Conservation (phyloP, 2,113 vertebrate species). For the Myiozetetes cayanensis region DNA sequence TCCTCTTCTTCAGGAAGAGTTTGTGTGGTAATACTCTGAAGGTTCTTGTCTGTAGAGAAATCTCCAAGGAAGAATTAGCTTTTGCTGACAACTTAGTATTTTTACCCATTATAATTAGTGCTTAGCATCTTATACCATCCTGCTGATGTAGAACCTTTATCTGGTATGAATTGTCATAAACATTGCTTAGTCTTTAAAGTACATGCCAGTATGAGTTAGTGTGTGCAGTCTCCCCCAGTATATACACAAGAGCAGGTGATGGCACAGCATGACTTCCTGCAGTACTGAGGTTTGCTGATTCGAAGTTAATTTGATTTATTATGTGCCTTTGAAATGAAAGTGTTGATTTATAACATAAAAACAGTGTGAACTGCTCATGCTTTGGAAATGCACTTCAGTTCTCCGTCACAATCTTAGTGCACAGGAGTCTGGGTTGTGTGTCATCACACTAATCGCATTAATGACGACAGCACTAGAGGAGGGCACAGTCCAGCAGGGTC, state of each 20-base stretch:
- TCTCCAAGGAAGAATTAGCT: not conserved
- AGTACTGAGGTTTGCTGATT: constrained; percentile 66
- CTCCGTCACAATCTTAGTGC: not conserved
- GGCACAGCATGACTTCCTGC: constrained; percentile 71
- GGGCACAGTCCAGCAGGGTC: not conserved
- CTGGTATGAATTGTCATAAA: not conserved
- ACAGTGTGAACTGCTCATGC: not conserved
- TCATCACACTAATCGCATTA: not conserved
- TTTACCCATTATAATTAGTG: not conserved
- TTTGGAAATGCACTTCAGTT: not conserved
- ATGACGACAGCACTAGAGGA: not conserved
- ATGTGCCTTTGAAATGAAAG: constrained; percentile 21
- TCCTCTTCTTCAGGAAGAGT: not conserved
- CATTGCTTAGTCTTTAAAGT: not conserved
- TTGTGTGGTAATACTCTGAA: not conserved
- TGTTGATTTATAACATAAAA: constrained; percentile 44
- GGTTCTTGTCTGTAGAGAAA: not conserved
- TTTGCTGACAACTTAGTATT: not conserved
- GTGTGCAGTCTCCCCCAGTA: not conserved
- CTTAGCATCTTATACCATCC: not conserved
- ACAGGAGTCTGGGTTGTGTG: not conserved
- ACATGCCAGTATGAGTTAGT: not conserved
- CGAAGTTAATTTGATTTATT: constrained; percentile 67
- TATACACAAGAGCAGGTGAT: constrained; percentile 68
- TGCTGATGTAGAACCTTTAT: not conserved